Evolutionary conservation across 2,113 vertebrate species (phyloP).

Genomic region (Bos indicus): DNA sequence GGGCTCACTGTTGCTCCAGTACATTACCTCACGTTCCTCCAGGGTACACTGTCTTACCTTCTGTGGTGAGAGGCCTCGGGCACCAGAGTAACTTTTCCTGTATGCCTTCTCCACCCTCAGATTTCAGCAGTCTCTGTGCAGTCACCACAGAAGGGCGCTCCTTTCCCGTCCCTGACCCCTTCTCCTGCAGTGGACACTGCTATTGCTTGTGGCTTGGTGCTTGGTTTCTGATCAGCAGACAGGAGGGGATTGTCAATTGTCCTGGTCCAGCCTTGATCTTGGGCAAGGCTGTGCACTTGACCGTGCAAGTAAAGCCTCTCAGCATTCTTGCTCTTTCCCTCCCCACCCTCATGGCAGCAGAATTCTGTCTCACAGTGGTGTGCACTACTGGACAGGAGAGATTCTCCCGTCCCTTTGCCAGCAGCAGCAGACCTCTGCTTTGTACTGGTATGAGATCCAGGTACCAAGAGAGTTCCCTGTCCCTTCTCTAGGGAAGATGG

Average conservation of each 20-base stretch:
- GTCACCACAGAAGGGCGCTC: neutral
- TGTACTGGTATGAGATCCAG: neutral
- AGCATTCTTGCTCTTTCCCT: neutral
- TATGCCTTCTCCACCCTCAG: neutral
- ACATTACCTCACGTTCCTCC: neutral
- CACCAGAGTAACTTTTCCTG: neutral
- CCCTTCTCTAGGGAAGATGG: neutral
- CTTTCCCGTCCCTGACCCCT: neutral
- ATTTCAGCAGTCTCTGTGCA: neutral
- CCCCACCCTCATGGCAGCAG: rapidly evolving
- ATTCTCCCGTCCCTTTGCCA: neutral
- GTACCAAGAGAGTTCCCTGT: neutral
- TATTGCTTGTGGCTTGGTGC: neutral
- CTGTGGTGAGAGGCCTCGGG: neutral
- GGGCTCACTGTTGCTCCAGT: neutral
- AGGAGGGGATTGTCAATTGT: neutral
- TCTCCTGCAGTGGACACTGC: neutral
- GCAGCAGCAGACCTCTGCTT: neutral
- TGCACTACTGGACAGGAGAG: neutral
- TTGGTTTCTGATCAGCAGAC: neutral
- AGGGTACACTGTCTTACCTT: neutral
- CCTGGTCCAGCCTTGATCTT: neutral
- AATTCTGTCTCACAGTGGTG: neutral
- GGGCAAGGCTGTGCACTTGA: neutral
- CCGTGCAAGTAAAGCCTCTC: neutral